phyloP scores from a whole-genome alignment of 2,113 vertebrate species.

The Catharus minimus region DNA sequence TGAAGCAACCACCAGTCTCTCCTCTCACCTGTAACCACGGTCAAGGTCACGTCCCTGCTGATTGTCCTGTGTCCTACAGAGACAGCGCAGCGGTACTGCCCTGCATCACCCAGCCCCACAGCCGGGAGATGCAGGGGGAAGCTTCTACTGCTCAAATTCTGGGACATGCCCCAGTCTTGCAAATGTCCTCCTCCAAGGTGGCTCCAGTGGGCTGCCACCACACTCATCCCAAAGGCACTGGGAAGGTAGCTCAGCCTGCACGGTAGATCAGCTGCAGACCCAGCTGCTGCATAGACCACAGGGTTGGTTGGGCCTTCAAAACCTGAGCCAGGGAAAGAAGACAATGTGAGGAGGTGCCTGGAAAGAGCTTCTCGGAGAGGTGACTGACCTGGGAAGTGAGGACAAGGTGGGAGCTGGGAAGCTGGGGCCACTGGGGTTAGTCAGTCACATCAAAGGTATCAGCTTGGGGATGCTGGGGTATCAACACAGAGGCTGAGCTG shows the following conservation, averaged over 20 bases:
- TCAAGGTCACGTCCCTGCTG: conserved; percentile 53
- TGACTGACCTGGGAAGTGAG: not conserved
- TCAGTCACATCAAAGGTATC: not conserved
- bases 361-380: not conserved
- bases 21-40: conserved; percentile 73
- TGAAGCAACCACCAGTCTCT: not conserved
- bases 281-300: conserved; percentile 66
- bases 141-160: conserved; percentile 8
- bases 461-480: not conserved
- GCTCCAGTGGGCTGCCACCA: conserved; percentile 55
- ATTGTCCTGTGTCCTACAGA: conserved; percentile 45
- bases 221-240: not conserved
- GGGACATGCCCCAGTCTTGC: not conserved
- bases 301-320: conserved; percentile 42
- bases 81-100: conserved; percentile 64
- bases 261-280: conserved; percentile 60
- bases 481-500: not conserved
- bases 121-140: conserved; percentile 55
- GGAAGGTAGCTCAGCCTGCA: conserved; percentile 55
- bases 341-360: not conserved
- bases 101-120: conserved; percentile 60
- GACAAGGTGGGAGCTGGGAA: not conserved
- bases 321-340: conserved; percentile 50
- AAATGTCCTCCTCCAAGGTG: not conserved
- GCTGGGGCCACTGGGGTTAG: not conserved